Evolutionary conservation across 2,797 vertebrate species (phyloP).

Genomic region (Tolypeutes matacus): DNA sequence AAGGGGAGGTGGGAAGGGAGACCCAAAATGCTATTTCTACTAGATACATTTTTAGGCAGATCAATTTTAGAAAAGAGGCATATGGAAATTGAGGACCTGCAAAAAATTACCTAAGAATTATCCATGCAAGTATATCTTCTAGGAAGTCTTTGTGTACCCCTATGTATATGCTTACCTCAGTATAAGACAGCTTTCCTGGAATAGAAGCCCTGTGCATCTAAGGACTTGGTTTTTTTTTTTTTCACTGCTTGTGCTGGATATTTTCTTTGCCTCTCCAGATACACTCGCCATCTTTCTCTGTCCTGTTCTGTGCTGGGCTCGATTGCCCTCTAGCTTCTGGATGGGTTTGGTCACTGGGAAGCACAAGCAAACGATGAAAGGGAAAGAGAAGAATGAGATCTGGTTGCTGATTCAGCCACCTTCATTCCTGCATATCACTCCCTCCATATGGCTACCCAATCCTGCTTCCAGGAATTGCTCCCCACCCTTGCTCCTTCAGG

Average conservation of each 20-base stretch:
- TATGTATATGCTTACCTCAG: background rate
- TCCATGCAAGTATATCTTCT: background rate
- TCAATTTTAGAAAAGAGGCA: conserved; percentile 15
- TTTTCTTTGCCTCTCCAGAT: background rate
- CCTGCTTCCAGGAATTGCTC: background rate
- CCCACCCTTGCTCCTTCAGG: background rate
- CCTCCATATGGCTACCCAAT: background rate
- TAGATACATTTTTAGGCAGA: background rate
- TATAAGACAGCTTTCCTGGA: conserved; percentile 7
- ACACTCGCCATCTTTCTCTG: background rate
- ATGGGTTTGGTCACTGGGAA: background rate
- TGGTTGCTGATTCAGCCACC: background rate
- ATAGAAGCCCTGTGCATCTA: background rate
- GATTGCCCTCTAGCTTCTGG: background rate
- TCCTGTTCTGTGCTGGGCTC: background rate
- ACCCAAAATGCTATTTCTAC: background rate
- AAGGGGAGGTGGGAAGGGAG: background rate
- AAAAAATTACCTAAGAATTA: conserved; percentile 18
- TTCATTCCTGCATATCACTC: background rate
- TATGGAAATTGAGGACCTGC: background rate
- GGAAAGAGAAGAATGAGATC: background rate
- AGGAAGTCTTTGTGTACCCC: background rate
- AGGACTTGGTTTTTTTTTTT: background rate
- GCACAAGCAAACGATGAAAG: background rate
- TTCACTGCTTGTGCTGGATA: background rate